Percentiles rank a stretch among this genome's conserved stretches.
Evolutionary conservation across 1,140 invertebrate genomes (phyloP).

Genomic region (Tetramorium simillimum): DNA sequence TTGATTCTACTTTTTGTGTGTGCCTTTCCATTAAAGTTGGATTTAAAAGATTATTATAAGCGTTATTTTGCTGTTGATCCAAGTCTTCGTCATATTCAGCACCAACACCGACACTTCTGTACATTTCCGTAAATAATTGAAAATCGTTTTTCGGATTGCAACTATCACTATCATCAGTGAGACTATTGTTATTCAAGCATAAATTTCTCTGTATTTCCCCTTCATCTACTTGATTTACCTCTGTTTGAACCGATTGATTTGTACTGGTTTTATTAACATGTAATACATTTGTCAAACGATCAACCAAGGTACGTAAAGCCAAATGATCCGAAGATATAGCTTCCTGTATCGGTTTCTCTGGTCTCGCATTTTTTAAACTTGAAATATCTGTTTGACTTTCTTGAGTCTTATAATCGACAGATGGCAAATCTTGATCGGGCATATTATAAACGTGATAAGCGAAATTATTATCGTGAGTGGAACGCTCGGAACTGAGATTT

Average conservation of each 20-base stretch:
- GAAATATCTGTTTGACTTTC: conserved; percentile 82
- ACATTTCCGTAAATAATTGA: conserved; percentile 78
- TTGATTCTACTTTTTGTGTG: conserved; percentile 17
- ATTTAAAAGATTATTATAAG: conserved; percentile 31
- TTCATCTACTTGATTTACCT: conserved; percentile 45
- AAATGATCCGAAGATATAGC: conserved; percentile 20
- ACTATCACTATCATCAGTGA: conserved; percentile 76
- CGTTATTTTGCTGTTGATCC: conserved; percentile 59
- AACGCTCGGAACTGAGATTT: not conserved
- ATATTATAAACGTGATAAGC: not conserved
- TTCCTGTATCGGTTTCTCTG: not conserved
- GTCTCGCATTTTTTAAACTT: conserved; percentile 72
- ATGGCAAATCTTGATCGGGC: not conserved
- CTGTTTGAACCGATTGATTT: conserved; percentile 71
- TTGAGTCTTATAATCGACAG: conserved; percentile 69
- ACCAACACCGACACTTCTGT: conserved; percentile 82
- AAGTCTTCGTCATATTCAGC: conserved; percentile 79
- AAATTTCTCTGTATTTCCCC: not conserved
- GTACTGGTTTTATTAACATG: conserved; percentile 63
- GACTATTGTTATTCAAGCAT: conserved; percentile 67
- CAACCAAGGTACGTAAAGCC: conserved; percentile 65
- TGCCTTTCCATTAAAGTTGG: conserved; percentile 17
- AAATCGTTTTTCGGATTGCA: conserved; percentile 77
- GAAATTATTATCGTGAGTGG: not conserved
- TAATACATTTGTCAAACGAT: conserved; percentile 63